Percentiles rank a stretch among this genome's conserved stretches.
Evolutionary conservation across 2,797 vertebrate genomes (phyloP).

Genomic region (Microctenopoma steveboyesi): DNA sequence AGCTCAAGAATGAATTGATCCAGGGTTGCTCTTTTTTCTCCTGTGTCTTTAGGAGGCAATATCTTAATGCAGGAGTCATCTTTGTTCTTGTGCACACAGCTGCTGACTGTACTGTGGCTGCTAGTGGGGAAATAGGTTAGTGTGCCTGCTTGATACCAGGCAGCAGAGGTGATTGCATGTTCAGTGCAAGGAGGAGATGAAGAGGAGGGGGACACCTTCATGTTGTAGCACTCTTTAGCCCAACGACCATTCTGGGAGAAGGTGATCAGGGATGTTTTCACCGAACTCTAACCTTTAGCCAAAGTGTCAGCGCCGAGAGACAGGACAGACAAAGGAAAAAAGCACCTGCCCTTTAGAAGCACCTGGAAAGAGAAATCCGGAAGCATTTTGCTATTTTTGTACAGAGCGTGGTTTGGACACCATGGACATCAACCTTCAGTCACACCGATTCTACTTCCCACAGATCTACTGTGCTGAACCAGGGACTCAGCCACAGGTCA

Average conservation of each 20-base stretch:
- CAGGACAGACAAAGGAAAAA: conserved; percentile 40
- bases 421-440: conserved; percentile 85
- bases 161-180: conserved; percentile 65
- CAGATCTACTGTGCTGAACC: conserved; percentile 82
- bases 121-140: conserved; percentile 79
- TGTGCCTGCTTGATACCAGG: conserved; percentile 69
- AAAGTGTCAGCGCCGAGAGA: conserved; percentile 37
- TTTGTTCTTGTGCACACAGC: conserved; percentile 69
- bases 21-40: conserved; percentile 27
- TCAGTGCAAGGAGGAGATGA: conserved; percentile 35
- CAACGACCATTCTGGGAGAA: conserved; percentile 36
- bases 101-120: conserved; percentile 61
- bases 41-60: conserved; percentile 29
- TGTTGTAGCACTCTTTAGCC: conserved; percentile 47
- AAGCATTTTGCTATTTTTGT: not conserved
- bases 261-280: conserved; percentile 55
- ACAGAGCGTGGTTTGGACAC: conserved; percentile 19
- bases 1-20: conserved; percentile 46
- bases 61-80: conserved; percentile 62
- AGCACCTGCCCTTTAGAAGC: conserved; percentile 8
- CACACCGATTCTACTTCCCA: conserved; percentile 84
- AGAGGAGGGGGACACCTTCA: conserved; percentile 70
- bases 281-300: conserved; percentile 57
- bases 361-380: not conserved
- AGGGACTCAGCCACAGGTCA: conserved; percentile 73